Percentiles rank a stretch among this genome's conserved stretches.
phyloP scores from a whole-genome alignment of 2,113 vertebrate species.

The Chaetodon trifascialis region DNA sequence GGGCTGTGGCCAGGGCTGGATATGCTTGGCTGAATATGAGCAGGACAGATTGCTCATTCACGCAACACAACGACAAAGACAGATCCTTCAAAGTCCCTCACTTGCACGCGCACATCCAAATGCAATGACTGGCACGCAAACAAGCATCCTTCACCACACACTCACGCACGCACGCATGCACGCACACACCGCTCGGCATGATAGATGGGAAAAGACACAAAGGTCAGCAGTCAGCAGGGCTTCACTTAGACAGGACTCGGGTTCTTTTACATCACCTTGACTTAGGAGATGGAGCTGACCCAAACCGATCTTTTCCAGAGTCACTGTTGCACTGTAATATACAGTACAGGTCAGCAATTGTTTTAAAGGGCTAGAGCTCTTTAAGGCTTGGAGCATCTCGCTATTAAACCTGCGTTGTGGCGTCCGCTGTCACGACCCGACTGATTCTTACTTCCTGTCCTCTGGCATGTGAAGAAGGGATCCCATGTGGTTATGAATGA shows the following conservation, averaged over 20 bases:
- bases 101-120: slow-evolving; percentile 55
- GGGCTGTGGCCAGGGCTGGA: slow-evolving; percentile 56
- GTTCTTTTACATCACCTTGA: slow-evolving; percentile 83
- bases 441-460: slow-evolving; percentile 43
- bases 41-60: slow-evolving; percentile 76
- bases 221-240: slow-evolving; percentile 80
- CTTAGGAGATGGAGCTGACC: slow-evolving; percentile 76
- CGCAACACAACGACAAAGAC: slow-evolving; percentile 70
- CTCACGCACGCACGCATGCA: slow-evolving; percentile 33
- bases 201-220: slow-evolving; percentile 80
- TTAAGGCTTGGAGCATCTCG: slow-evolving; percentile 27
- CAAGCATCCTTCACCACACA: slow-evolving; percentile 42
- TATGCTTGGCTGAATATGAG: slow-evolving; percentile 77
- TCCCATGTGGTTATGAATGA: slow-evolving; percentile 70
- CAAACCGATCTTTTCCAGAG: slow-evolving; percentile 63
- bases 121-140: slow-evolving; percentile 58
- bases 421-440: slow-evolving; percentile 13
- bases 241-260: slow-evolving; percentile 77
- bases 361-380: slow-evolving; percentile 62
- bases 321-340: slow-evolving; percentile 35
- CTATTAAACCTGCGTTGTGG: slow-evolving; percentile 32
- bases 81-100: slow-evolving; percentile 69
- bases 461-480: slow-evolving; percentile 55
- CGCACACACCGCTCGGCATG: slow-evolving; percentile 49
- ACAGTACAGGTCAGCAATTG: slow-evolving; percentile 70